Conservation (phyloP, 2,797 vertebrate species). For the Tolypeutes matacus region DNA sequence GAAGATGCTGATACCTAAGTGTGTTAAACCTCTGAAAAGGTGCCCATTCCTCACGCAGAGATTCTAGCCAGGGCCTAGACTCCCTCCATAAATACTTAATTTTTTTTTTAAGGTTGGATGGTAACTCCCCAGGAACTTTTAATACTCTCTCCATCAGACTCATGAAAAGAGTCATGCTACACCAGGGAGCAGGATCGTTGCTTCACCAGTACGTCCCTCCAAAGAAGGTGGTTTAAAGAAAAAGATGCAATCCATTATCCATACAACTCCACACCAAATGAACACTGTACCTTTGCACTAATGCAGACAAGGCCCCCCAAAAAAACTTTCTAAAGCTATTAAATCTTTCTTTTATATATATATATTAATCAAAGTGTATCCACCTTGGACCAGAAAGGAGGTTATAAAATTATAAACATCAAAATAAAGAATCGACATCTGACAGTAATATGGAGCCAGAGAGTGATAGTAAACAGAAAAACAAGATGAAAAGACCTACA, state of each 20-base stretch:
- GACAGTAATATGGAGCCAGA: background rate
- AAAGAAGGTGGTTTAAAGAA: slow-evolving; percentile 24
- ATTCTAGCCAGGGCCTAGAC: background rate
- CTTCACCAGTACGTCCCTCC: background rate
- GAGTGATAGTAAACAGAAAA: background rate
- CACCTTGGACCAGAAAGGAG: background rate
- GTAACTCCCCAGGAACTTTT: background rate
- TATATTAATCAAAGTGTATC: background rate
- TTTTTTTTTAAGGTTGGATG: background rate
- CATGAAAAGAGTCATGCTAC: slow-evolving; percentile 40
- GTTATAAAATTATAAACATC: background rate
- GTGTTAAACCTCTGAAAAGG: background rate
- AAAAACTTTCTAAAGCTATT: background rate
- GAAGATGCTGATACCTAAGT: background rate
- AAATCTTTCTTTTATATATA: background rate
- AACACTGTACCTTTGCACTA: background rate
- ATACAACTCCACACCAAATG: background rate
- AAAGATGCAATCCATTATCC: slow-evolving; percentile 11
- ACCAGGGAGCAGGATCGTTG: background rate
- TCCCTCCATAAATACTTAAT: background rate
- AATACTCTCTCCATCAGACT: background rate
- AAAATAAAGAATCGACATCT: background rate
- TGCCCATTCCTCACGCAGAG: background rate
- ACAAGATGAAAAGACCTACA: background rate
- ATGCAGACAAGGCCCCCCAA: background rate